phyloP scores from a whole-genome alignment of 2,888 invertebrate species.

The Drosophila lutescens region DNA sequence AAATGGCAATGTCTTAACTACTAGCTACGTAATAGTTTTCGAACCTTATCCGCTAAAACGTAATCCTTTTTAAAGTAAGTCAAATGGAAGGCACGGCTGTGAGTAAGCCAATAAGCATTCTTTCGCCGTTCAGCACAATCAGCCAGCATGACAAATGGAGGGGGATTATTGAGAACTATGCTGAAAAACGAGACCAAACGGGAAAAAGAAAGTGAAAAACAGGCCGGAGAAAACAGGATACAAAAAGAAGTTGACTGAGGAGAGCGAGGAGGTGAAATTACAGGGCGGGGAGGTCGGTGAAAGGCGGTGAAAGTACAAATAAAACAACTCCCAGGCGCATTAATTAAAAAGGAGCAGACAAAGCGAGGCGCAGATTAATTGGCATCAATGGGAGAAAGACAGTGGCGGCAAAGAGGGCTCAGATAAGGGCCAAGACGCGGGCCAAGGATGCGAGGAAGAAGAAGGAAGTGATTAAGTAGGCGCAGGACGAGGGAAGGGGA shows the following conservation, averaged over 20 bases:
- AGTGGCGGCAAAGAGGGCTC: slow-evolving; percentile 17
- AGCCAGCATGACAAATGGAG: slow-evolving; percentile 50
- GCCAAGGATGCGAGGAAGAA: slow-evolving; percentile 5
- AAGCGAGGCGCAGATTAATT: slow-evolving; percentile 78
- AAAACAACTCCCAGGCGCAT: slow-evolving; percentile 67
- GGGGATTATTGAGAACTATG: slow-evolving; percentile 42
- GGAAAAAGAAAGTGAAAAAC: not conserved
- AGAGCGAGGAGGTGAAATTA: slow-evolving; percentile 2
- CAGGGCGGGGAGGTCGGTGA: not conserved
- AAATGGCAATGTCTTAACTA: not conserved
- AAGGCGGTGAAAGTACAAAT: slow-evolving; percentile 25
- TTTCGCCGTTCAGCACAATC: slow-evolving; percentile 22
- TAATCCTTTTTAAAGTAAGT: not conserved
- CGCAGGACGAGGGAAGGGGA: slow-evolving; percentile 38
- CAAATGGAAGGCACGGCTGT: slow-evolving; percentile 1
- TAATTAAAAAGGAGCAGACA: slow-evolving; percentile 79
- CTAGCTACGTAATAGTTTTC: not conserved
- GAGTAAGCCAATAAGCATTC: slow-evolving; percentile 9
- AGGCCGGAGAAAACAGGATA: slow-evolving; percentile 4
- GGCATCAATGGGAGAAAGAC: slow-evolving; percentile 69
- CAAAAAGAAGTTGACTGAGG: slow-evolving; percentile 11
- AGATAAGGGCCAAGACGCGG: slow-evolving; percentile 40
- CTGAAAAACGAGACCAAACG: not conserved
- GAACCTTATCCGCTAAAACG: not conserved
- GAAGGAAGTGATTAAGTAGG: slow-evolving; percentile 63